Evolutionary conservation across 2,888 invertebrate species (phyloP).

Genomic region (Gymnoscelis rufifasciata): DNA sequence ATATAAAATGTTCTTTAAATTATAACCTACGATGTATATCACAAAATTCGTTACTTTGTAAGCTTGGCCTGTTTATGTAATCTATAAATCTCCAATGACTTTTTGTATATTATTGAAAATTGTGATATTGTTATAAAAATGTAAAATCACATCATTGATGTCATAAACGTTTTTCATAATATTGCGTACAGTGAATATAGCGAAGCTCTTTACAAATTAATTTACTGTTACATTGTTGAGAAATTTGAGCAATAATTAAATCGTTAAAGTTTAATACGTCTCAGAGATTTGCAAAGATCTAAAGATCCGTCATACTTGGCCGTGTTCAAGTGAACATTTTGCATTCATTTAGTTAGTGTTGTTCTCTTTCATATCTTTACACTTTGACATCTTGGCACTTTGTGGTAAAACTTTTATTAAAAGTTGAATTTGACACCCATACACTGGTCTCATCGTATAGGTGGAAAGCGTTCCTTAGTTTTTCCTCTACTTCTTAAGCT

Average conservation of each 20-base stretch:
- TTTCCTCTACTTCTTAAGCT: background rate
- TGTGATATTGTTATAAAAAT: slow-evolving; percentile 77
- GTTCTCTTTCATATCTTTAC: slow-evolving; percentile 9
- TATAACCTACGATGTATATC: slow-evolving; percentile 44
- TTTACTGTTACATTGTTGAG: slow-evolving; percentile 17
- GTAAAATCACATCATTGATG: slow-evolving; percentile 57
- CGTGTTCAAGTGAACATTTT: background rate
- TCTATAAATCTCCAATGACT: slow-evolving; percentile 65
- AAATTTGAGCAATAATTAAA: slow-evolving; percentile 19
- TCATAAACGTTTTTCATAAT: slow-evolving; percentile 47
- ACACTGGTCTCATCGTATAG: slow-evolving; percentile 1
- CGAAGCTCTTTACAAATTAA: slow-evolving; percentile 12
- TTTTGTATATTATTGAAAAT: slow-evolving; percentile 78
- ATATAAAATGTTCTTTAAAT: slow-evolving; percentile 48
- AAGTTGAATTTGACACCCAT: slow-evolving; percentile 10
- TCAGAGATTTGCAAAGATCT: no score
- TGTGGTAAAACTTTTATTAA: slow-evolving; percentile 29
- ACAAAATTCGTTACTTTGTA: slow-evolving; percentile 65
- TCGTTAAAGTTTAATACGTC: slow-evolving; percentile 4
- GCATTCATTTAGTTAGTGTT: background rate
- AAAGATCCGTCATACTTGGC: no score
- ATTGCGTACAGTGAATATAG: slow-evolving; percentile 11
- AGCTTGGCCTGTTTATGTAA: slow-evolving; percentile 74
- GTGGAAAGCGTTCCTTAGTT: background rate
- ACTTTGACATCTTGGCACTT: slow-evolving; percentile 31